A percentile compares a stretch with the other conserved stretches of the same genome.
These are phyloP conservation scores for Gobio gobio DNA, from an alignment of 2,113 vertebrate genomes.

Conservation along the genomic window DNA sequence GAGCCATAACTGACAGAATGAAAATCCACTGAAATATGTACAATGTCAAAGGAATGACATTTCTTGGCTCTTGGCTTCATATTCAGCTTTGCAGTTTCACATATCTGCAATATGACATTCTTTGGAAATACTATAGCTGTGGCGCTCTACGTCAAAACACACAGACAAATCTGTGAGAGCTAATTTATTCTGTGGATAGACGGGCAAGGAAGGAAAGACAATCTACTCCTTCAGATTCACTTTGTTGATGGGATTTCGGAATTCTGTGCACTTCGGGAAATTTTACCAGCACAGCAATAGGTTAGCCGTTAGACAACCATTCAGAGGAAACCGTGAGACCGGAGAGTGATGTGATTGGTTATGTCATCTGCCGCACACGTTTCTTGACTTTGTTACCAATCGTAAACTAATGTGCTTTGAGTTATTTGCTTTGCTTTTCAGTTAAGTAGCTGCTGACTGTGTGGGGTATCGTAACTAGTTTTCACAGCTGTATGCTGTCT, in stretches of 20 bases:
- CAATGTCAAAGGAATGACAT: conserved; percentile 36
- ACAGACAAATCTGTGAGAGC: conserved; percentile 43
- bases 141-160: conserved; percentile 46
- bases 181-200: conserved; percentile 52
- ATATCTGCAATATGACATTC: conserved; percentile 48
- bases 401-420: conserved; percentile 43
- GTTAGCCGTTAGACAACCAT: conserved; percentile 16
- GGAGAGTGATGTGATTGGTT: conserved; percentile 50
- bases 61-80: conserved; percentile 36
- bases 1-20: conserved; percentile 32
- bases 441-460: conserved; percentile 46
- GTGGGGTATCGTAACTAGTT: conserved; percentile 11
- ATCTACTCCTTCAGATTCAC: conserved; percentile 46
- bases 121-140: conserved; percentile 51
- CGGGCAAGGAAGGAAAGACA: conserved; percentile 45
- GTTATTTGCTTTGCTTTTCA: neutral
- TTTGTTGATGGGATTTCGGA: conserved; percentile 43
- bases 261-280: conserved; percentile 5
- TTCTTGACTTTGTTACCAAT: conserved; percentile 42
- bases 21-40: conserved; percentile 34
- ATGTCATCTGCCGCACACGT: conserved; percentile 27
- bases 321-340: conserved; percentile 33
- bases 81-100: conserved; percentile 44
- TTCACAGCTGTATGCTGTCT: neutral
- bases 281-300: neutral